phyloP scores from a whole-genome alignment of 2,888 invertebrate species.

The Drosophila histrio region DNA sequence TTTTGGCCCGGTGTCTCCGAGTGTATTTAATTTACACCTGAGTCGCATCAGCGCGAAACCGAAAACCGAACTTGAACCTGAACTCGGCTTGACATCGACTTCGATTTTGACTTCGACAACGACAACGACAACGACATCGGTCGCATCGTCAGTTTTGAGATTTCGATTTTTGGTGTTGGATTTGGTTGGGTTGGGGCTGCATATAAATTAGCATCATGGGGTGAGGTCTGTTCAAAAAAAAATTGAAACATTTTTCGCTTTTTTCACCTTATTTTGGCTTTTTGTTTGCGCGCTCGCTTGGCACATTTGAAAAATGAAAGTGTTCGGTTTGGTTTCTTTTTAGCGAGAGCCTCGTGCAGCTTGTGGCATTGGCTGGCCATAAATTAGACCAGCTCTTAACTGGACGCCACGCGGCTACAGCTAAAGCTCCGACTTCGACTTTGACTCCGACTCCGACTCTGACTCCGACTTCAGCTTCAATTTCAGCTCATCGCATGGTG shows the following conservation, averaged over 20 bases:
- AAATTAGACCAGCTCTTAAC: slow-evolving; percentile 70
- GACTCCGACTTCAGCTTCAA: slow-evolving; percentile 32
- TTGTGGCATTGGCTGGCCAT: slow-evolving; percentile 76
- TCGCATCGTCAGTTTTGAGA: slow-evolving; percentile 24
- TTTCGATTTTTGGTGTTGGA: slow-evolving; percentile 16
- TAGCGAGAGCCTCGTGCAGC: slow-evolving; percentile 53
- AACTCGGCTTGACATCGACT: slow-evolving; percentile 62
- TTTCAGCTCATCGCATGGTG: slow-evolving; percentile 52
- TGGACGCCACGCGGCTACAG: slow-evolving; percentile 64
- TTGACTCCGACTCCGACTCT: not conserved
- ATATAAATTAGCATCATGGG: slow-evolving; percentile 78
- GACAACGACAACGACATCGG: slow-evolving; percentile 15
- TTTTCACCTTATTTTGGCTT: slow-evolving; percentile 31
- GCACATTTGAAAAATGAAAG: slow-evolving; percentile 74
- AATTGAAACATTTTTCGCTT: slow-evolving; percentile 68
- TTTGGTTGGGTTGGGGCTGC: slow-evolving; percentile 54
- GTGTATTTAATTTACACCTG: slow-evolving; percentile 79
- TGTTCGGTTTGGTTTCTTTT: slow-evolving; percentile 68
- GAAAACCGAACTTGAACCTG: slow-evolving; percentile 76
- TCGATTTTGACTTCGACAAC: slow-evolving; percentile 4
- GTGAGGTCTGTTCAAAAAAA: slow-evolving; percentile 66
- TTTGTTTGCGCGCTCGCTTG: slow-evolving; percentile 23
- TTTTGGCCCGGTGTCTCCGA: slow-evolving; percentile 23
- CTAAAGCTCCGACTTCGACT: slow-evolving; percentile 2
- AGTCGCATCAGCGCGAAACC: slow-evolving; percentile 60